A percentile compares a stretch with the other conserved stretches of the same genome.
Conservation (phyloP, 2,113 vertebrate species). For the Engystomops pustulosus region DNA sequence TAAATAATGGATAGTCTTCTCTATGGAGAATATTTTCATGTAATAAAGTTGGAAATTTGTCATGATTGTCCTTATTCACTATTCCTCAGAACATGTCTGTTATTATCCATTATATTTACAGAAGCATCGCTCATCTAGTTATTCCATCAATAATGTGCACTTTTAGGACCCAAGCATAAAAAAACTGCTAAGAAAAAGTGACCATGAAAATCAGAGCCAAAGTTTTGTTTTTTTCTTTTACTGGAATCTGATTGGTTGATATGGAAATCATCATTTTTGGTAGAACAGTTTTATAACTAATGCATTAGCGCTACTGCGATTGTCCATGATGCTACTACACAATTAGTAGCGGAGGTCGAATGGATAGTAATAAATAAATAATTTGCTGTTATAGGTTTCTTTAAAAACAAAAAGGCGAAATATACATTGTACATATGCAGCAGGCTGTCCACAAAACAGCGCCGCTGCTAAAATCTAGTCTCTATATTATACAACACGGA, state of each 20-base stretch:
- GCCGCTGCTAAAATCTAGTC: not conserved
- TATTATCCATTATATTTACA: no score
- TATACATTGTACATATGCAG: constrained; percentile 50
- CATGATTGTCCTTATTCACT: constrained; percentile 33
- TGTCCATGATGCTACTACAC: constrained; percentile 14
- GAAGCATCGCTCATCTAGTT: not conserved
- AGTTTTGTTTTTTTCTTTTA: no score
- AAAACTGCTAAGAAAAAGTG: no score
- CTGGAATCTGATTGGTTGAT: no score
- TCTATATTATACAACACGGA: not conserved
- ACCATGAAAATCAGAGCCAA: no score
- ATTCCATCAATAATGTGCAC: not conserved
- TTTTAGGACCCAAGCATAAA: not conserved
- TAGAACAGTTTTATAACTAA: not conserved
- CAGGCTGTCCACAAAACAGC: constrained; percentile 10
- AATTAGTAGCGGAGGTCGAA: not conserved
- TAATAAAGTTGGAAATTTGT: constrained; percentile 82
- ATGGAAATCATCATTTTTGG: not conserved
- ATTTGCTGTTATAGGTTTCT: constrained; percentile 15
- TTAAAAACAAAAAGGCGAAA: constrained; percentile 30
- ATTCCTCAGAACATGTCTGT: not conserved
- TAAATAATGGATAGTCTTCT: constrained; percentile 78
- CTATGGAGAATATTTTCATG: constrained; percentile 91
- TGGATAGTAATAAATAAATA: constrained; percentile 49
- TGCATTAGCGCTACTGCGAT: not conserved